phyloP scores from a whole-genome alignment of 2,113 vertebrate genomes.

The Bombycilla garrulus region DNA sequence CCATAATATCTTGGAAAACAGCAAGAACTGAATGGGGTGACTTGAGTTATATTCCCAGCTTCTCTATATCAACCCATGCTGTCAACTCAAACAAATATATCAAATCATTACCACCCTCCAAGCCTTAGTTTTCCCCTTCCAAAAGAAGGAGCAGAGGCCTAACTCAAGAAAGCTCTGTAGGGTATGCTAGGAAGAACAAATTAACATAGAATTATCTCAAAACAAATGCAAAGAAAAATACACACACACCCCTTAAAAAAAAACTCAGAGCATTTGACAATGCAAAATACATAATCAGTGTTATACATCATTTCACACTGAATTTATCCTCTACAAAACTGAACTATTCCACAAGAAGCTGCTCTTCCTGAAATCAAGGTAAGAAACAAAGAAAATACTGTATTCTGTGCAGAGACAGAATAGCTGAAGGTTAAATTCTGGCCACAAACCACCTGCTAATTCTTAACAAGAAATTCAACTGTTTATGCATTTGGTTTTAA shows the following conservation, averaged over 20 bases:
- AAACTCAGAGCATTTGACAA: not conserved
- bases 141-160: not conserved
- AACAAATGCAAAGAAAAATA: not conserved
- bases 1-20: not conserved
- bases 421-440: not conserved
- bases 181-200: not conserved
- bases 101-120: not conserved
- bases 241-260: rapidly evolving
- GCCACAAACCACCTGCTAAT: not conserved
- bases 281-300: not conserved
- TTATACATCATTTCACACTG: not conserved
- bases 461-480: not conserved
- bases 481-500: constrained; percentile 30
- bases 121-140: not conserved
- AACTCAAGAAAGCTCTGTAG: not conserved
- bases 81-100: constrained; percentile 42
- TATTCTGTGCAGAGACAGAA: not conserved
- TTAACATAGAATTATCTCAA: not conserved
- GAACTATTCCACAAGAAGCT: not conserved
- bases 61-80: constrained; percentile 20
- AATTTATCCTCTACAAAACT: not conserved
- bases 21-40: not conserved
- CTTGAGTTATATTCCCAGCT: constrained; percentile 24
- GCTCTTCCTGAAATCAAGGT: not conserved
- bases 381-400: not conserved